A percentile compares a stretch with the other conserved stretches of the same genome.
These are phyloP conservation scores for Calliopsis andreniformis DNA, from an alignment of 1,140 invertebrate genomes.

Conservation along the genomic window DNA sequence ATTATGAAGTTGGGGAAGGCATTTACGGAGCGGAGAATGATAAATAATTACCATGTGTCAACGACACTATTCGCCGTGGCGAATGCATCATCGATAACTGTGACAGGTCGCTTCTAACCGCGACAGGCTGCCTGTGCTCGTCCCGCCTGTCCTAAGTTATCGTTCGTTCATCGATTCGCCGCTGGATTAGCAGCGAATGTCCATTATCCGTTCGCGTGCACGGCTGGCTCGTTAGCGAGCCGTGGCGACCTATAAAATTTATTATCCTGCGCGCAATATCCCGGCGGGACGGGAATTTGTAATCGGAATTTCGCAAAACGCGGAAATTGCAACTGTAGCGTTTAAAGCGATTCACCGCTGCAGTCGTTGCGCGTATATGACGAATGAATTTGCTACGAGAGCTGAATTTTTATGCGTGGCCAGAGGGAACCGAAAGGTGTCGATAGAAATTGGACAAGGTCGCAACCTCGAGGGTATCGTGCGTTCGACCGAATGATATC, in stretches of 20 bases:
- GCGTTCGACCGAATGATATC: too few species aligned
- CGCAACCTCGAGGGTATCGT: too few species aligned
- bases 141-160: constrained; percentile 36
- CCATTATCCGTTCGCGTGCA: constrained; percentile 30
- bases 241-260: constrained; percentile 42
- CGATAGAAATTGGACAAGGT: not conserved
- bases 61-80: constrained; percentile 41
- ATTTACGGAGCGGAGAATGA: constrained; percentile 50
- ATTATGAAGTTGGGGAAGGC: constrained; percentile 17
- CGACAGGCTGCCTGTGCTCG: constrained; percentile 34
- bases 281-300: constrained; percentile 25
- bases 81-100: constrained; percentile 57
- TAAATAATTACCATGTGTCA: constrained; percentile 56
- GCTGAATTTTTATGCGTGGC: too few species aligned
- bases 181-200: constrained; percentile 41
- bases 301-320: constrained; percentile 32
- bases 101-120: constrained; percentile 35
- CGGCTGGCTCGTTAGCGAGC: constrained; percentile 18
- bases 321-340: constrained; percentile 23
- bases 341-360: constrained; percentile 19
- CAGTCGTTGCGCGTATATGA: not conserved
- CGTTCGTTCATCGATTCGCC: constrained; percentile 55
- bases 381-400: not conserved
- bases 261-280: constrained; percentile 27
- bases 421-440: not conserved